Evolutionary conservation across 2,113 vertebrate species (phyloP).

Genomic region (Larimichthys crocea): DNA sequence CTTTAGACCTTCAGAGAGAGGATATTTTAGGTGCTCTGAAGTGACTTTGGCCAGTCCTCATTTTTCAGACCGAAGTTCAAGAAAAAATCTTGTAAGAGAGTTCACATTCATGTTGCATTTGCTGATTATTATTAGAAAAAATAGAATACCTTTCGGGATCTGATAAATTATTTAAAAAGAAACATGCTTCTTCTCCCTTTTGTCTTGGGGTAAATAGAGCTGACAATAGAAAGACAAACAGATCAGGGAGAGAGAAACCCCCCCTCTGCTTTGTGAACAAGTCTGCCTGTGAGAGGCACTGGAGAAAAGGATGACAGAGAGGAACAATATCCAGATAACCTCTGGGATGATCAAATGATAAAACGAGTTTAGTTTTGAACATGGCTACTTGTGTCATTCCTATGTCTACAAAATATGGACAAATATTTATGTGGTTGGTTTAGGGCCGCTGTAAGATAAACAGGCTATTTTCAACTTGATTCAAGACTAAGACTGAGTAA

Average conservation of each 20-base stretch:
- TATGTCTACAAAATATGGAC: slow-evolving; percentile 12
- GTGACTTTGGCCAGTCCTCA: neutral
- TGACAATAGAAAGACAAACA: slow-evolving; percentile 35
- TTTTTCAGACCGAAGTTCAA: neutral
- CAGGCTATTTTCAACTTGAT: neutral
- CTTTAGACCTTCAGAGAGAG: neutral
- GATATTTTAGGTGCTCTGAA: slow-evolving; percentile 1
- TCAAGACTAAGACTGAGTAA: neutral
- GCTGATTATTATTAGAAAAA: too few relatives aligned
- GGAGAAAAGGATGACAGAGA: slow-evolving; percentile 43
- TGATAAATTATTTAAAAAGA: slow-evolving; percentile 72
- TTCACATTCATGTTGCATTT: neutral
- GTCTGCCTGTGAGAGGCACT: slow-evolving; percentile 46
- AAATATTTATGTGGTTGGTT: slow-evolving; percentile 27
- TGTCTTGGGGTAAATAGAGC: slow-evolving; percentile 21
- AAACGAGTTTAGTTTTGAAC: slow-evolving; percentile 65
- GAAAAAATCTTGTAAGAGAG: neutral
- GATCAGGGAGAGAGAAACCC: slow-evolving; percentile 52
- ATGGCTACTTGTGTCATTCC: slow-evolving; percentile 28
- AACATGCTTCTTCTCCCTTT: slow-evolving; percentile 47
- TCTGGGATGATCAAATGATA: slow-evolving; percentile 39
- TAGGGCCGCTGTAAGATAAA: slow-evolving; percentile 8
- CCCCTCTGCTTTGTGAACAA: slow-evolving; percentile 35
- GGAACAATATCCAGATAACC: slow-evolving; percentile 54
- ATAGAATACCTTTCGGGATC: slow-evolving; percentile 52